Percentiles rank a stretch among this genome's conserved stretches.
phyloP scores from a whole-genome alignment of 2,113 vertebrate species.

The Nerophis lumbriciformis region DNA sequence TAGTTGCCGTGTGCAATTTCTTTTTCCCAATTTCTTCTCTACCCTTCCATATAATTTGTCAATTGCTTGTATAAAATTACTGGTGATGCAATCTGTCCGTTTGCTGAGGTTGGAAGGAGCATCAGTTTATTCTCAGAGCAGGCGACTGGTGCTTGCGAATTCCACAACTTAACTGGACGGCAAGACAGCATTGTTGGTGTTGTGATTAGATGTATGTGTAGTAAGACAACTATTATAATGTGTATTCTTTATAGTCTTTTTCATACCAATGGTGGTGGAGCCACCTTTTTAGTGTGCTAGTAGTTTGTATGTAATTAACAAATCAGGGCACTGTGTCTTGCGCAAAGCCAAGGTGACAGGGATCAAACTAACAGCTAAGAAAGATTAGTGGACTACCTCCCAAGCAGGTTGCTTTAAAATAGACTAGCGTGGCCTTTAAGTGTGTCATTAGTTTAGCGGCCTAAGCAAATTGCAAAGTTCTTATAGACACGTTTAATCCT shows the following conservation, averaged over 20 bases:
- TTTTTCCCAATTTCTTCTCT: conserved; percentile 13
- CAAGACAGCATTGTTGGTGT: conserved; percentile 4
- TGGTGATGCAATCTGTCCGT: conserved; percentile 34
- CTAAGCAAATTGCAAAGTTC: neutral
- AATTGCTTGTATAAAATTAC: conserved; percentile 40
- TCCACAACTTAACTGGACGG: conserved; percentile 3
- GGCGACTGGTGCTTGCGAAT: conserved; percentile 14
- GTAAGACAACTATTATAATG: neutral
- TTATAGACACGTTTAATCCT: neutral
- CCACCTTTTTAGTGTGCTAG: neutral
- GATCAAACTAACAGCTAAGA: conserved; percentile 7
- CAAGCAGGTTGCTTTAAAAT: conserved; percentile 4
- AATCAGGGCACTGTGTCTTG: neutral
- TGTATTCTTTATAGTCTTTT: neutral
- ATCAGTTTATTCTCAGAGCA: conserved; percentile 56
- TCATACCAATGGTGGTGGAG: neutral
- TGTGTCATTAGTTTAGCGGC: neutral
- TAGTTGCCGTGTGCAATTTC: neutral
- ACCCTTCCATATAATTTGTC: conserved; percentile 15
- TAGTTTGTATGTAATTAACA: neutral
- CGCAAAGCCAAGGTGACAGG: neutral
- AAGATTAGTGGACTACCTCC: conserved; percentile 2
- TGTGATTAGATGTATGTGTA: neutral
- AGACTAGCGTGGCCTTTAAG: neutral
- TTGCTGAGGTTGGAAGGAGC: conserved; percentile 50